phyloP scores from a whole-genome alignment of 2,113 vertebrate species.

The Mormoops blainvillei region DNA sequence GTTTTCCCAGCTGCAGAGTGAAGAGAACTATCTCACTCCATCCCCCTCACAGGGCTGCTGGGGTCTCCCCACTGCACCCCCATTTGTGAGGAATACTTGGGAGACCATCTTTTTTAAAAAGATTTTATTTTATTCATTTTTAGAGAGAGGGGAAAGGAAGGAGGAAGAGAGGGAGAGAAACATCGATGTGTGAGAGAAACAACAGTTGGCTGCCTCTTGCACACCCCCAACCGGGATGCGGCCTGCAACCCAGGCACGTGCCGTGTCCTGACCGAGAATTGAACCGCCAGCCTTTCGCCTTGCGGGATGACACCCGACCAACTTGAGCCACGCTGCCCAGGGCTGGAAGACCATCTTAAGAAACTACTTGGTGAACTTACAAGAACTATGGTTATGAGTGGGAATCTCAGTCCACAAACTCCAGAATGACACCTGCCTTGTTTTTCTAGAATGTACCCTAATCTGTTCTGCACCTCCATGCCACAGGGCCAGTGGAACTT shows the following conservation, averaged over 20 bases:
- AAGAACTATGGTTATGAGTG: not conserved
- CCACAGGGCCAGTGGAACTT: not conserved
- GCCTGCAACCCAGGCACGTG: too few species aligned
- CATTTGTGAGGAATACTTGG: not conserved
- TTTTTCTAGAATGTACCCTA: not conserved
- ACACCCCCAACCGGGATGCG: too few species aligned
- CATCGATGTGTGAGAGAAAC: too few species aligned
- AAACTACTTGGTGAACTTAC: not conserved
- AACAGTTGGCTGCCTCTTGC: too few species aligned
- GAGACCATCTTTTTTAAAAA: not conserved
- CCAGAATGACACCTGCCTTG: not conserved
- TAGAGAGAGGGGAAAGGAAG: too few species aligned
- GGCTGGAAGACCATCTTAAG: not conserved
- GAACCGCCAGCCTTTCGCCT: too few species aligned
- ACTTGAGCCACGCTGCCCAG: too few species aligned
- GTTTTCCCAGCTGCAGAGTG: not conserved
- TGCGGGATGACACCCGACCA: too few species aligned
- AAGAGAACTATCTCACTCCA: not conserved
- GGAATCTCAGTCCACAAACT: not conserved
- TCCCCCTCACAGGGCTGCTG: not conserved
- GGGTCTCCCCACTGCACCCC: not conserved
- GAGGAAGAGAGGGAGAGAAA: too few species aligned
- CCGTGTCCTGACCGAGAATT: too few species aligned
- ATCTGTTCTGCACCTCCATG: not conserved
- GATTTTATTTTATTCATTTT: too few species aligned